Percentiles rank a stretch among this genome's conserved stretches.
phyloP scores from a whole-genome alignment of 64 coral and sea anemone genomes.

The Astreopora myriophthalma region DNA sequence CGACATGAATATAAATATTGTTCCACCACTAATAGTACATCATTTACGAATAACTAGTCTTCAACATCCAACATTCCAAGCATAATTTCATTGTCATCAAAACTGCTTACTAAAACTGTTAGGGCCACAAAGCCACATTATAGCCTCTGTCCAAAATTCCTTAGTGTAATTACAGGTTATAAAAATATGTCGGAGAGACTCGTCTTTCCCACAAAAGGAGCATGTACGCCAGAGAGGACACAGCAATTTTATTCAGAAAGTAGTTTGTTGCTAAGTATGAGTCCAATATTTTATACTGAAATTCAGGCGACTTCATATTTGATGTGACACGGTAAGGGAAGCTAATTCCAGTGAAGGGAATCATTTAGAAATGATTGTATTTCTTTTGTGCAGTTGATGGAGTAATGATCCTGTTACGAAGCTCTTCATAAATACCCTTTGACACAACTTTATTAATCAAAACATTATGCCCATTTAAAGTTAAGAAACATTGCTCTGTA shows the following conservation, averaged over 20 bases:
- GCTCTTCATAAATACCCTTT: background rate
- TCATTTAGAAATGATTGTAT: background rate
- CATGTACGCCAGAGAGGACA: too few relatives aligned
- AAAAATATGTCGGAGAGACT: background rate
- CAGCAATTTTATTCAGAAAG: background rate
- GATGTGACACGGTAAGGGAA: background rate
- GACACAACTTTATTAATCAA: background rate
- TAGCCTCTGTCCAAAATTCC: background rate
- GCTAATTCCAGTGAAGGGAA: background rate
- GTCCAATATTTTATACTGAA: background rate
- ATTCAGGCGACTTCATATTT: background rate
- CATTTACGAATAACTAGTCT: too few relatives aligned
- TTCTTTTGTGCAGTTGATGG: background rate
- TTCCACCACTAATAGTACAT: too few relatives aligned
- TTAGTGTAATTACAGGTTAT: background rate
- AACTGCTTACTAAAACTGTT: background rate
- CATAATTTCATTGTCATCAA: background rate
- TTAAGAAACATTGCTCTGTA: too few relatives aligned
- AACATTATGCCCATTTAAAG: background rate
- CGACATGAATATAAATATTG: too few relatives aligned
- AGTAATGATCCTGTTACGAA: background rate
- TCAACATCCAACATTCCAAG: too few relatives aligned
- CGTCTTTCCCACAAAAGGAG: background rate
- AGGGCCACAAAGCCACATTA: background rate
- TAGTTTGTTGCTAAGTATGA: background rate